phyloP scores from a whole-genome alignment of 2,888 invertebrate species.

The Chirona hameri region DNA sequence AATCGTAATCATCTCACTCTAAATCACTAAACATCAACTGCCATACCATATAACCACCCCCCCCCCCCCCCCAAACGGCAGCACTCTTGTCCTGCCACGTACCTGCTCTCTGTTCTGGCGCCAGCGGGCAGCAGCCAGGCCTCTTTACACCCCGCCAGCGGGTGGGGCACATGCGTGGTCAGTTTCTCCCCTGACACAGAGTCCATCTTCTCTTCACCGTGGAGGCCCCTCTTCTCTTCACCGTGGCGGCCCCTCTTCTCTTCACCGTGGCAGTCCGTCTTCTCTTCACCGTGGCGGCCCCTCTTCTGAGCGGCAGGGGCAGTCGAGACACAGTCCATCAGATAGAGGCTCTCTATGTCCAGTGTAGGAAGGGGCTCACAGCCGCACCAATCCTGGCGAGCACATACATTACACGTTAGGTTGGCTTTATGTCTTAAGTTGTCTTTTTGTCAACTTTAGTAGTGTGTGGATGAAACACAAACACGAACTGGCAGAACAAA shows the following conservation, averaged over 20 bases:
- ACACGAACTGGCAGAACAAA: too few relatives aligned
- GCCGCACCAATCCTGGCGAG: background rate
- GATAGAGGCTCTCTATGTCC: background rate
- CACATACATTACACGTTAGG: too few relatives aligned
- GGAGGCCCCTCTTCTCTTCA: background rate
- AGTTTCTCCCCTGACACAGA: background rate
- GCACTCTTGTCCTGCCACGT: background rate
- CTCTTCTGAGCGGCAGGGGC: too few relatives aligned
- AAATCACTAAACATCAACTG: background rate
- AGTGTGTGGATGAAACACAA: too few relatives aligned
- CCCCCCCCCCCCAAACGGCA: background rate
- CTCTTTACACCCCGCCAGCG: background rate
- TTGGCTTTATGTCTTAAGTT: too few relatives aligned
- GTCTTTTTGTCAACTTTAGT: too few relatives aligned
- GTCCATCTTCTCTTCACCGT: background rate
- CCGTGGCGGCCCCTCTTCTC: background rate
- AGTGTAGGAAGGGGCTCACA: background rate
- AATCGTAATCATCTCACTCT: too few relatives aligned
- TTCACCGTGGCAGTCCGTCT: too few relatives aligned
- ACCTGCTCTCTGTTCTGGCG: background rate
- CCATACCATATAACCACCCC: background rate
- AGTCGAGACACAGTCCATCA: background rate
- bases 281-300: too few relatives aligned
- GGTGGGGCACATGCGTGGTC: background rate
- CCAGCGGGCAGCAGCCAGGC: background rate